Evolutionary conservation across 1,140 invertebrate genomes (phyloP), one percentile per base, ranked within the genome.

Genomic region (Belonocnema kinseyi): DNA sequence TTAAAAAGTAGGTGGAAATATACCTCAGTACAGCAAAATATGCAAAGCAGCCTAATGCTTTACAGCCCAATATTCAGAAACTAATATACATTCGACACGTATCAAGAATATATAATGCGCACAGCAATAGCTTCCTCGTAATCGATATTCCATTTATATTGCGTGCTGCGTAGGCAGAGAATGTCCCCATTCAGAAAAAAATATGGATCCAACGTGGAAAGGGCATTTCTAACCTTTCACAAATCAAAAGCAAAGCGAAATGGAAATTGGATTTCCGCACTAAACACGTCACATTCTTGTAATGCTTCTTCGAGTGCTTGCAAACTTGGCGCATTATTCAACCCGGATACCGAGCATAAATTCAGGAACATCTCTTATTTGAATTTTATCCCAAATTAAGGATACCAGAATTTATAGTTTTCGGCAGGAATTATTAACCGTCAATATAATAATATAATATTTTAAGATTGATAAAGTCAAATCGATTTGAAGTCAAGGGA

Each of bases 111-210:
- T 21, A 66, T 66, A 46, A 66, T 66, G 26, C 46, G 61, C 61
- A 33, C 61, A 66, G 61, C 26, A 66, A 66, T 66, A 66, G 26
- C 61, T 66, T 46, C 5, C 61, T 66, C 33, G 40, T 46, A 66
- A 66, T 66, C 61, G 61, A 66, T 66, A 66, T 66, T 66, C 33
- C 61, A 66, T 66, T 66, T 33, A 66, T 66, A 66, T 66, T 66
- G 61, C 61, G 61, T 66, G 61, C 26, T 66, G 61, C 61, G 26
- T 66, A 14, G 33, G 26, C 61, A 33, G 33, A 40, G 14, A 46
- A 66, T 66, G 61, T 66, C 61, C 61, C 33, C 61, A 66, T 66
- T 66, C 26, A 33, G 26, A 66, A 66, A 66, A 66, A 66, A 40
- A 66, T 66, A 66, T 66, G 33, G 13, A 40, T 66, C 26, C 16